Base-by-base conservation (phyloP, 2,888 invertebrate species). In the Cynaeus angustus region DNA sequence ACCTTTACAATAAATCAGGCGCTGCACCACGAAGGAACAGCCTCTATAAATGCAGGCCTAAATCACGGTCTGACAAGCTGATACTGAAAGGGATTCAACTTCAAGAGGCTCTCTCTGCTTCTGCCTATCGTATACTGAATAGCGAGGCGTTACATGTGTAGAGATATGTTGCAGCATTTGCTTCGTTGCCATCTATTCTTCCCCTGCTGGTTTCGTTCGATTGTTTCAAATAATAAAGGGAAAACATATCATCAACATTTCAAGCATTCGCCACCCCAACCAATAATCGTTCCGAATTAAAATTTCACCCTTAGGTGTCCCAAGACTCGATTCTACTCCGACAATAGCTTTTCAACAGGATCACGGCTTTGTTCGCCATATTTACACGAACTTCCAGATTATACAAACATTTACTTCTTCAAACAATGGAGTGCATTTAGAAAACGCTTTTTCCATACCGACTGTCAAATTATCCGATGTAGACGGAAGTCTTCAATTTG, bases 41-140 rank as follows among this genome's bases (percentile, higher is more conserved):
- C 81, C 81, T 81, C 80, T 82, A 82, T 84, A 83, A 83, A 83
- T 82, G 83, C 83, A 82, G 76, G 82, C 78, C 82, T 83, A 83
- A 83, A 83, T 83, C 83, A 83, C 81, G 77, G 73, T 79, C 79
- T 82, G 83, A 83, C 83, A 83, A 80, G 79, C 80, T 80, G 81
- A 82, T 81, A 82, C 81, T 80, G 75, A 75, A 77, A 78, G 78
- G 82, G 82, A 83, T 82, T 82, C 82, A 79, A 79, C 78, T 81
- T 80, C 79, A 79, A 76, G 78, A 78, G 72, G 71, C 74, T 77
- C 67, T 76, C 58, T 71, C 76, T 74, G 72, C 73, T 52, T 74
- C 71, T 72, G 74, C 75, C 74, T 77, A 77, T 75, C 74, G 71
- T 69, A 61, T 72, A 50, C 73, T 74, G 74, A 78, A 76, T 75